A percentile compares a stretch with the other conserved stretches of the same genome.
Conservation (phyloP, 2,888 invertebrate species). For the Lordiphosa andalusiaca region DNA sequence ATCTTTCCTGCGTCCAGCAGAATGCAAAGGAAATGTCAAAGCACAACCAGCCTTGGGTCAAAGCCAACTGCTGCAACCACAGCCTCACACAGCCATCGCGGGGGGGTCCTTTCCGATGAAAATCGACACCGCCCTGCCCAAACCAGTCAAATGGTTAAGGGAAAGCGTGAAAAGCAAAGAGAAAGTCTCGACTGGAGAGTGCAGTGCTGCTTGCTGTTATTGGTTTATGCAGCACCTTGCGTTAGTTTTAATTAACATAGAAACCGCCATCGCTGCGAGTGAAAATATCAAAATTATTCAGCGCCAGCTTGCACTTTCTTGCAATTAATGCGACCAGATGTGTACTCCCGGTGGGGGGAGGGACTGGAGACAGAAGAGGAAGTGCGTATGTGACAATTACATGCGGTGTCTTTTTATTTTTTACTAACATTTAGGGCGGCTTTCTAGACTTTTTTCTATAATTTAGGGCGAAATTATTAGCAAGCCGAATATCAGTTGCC, state of each 20-base stretch:
- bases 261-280: neutral
- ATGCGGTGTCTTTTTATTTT: too few relatives aligned
- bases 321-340: too few relatives aligned
- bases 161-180: conserved; percentile 20
- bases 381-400: too few relatives aligned
- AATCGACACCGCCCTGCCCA: neutral
- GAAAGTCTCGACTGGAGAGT: conserved; percentile 47
- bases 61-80: conserved; percentile 1
- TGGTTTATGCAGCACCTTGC: conserved; percentile 49
- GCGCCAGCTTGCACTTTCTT: too few relatives aligned
- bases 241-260: conserved; percentile 59
- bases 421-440: too few relatives aligned
- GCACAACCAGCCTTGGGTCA: conserved; percentile 21
- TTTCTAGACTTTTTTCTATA: too few relatives aligned
- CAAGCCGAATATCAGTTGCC: too few relatives aligned
- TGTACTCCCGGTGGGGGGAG: too few relatives aligned
- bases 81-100: conserved; percentile 7
- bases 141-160: conserved; percentile 16
- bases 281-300: too few relatives aligned
- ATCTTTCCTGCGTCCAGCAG: neutral
- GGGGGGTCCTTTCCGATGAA: conserved; percentile 6
- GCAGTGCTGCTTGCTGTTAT: conserved; percentile 55
- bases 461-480: too few relatives aligned
- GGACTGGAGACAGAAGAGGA: too few relatives aligned
- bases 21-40: conserved; percentile 20